Evolutionary conservation across 1,140 invertebrate species (phyloP), one percentile per base, ranked within the genome.

Genomic region (Myzus persicae): DNA sequence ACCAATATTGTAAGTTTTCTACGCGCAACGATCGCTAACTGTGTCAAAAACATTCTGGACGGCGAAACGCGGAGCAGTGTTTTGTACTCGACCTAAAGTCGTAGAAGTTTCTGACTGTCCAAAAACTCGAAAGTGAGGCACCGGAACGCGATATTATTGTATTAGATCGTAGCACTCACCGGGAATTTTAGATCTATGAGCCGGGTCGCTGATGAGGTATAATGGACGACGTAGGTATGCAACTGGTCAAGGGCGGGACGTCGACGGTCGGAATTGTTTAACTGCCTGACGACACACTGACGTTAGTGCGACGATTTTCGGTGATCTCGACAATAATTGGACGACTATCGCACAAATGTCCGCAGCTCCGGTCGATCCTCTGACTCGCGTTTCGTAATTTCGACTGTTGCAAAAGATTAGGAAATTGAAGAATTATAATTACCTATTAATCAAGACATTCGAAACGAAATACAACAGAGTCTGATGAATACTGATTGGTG

Each of bases 401-500:
- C 24, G 46, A 36, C 85, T 44, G n/a, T 88, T 38, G 20, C 48
- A 82, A 5, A 20, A 36, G 81, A 84, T 67, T 67, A n/a, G 59
- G 59, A 67, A 67, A 67, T n/a, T 5, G 11, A n/a, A n/a, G 59
- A 76, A 76, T 18, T n/a, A 85, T 40, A 82, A 82, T 38, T 82
- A n/a, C n/a, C n/a, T n/a, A 38, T 76, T 76, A 38, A 38, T 9
- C n/a, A n/a, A n/a, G n/a, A n/a, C n/a, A 38, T 38, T 20, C 7
- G 6, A 38, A 82, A 36, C 9, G 26, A 11, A 14, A 14, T 40
- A 14, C 42, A 42, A 85, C 88, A 89, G 88, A 90, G 59, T 24
- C 20, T 44, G 89, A 59, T 31, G n/a, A 76, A 87, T 38, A 67
- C 18, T 91, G 90, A 81, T 91, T 26, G 54, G 20, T 85, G 54